Evolutionary conservation across 1,140 invertebrate species (phyloP).

Genomic region (Drosophila obscura): DNA sequence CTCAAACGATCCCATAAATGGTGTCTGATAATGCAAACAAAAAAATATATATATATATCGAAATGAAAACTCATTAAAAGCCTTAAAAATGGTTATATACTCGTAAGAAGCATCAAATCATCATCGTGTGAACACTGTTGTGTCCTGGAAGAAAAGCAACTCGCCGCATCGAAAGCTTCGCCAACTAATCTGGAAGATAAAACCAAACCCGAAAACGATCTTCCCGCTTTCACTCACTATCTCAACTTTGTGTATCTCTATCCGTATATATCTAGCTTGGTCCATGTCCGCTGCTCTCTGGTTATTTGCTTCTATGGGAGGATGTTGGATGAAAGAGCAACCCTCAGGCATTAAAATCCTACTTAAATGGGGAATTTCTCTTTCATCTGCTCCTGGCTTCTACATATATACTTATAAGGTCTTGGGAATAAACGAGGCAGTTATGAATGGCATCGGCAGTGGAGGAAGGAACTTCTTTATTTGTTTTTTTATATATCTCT

Average conservation of each 20-base stretch:
- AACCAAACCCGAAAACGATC: conserved; percentile 1
- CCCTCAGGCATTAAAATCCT: neutral
- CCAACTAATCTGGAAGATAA: conserved; percentile 26
- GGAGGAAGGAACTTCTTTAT: conserved; percentile 2
- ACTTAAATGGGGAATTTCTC: neutral
- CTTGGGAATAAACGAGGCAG: conserved; percentile 19
- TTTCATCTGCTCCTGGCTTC: conserved; percentile 7
- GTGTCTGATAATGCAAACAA: conserved; percentile 59
- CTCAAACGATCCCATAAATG: conserved; percentile 45
- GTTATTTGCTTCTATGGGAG: conserved; percentile 31
- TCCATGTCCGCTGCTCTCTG: conserved; percentile 28
- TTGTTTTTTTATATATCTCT: too few species aligned
- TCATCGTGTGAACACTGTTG: conserved; percentile 9
- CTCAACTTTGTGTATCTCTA: neutral
- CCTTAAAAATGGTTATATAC: too few species aligned
- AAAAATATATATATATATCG: neutral
- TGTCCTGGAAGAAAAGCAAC: conserved; percentile 27
- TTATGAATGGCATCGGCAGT: conserved; percentile 23
- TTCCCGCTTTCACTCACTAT: conserved; percentile 12
- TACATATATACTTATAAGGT: conserved; percentile 4
- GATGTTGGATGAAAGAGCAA: conserved; percentile 1
- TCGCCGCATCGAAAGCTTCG: conserved; percentile 55
- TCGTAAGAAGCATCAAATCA: conserved; percentile 12
- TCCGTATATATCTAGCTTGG: neutral
- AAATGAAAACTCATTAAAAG: conserved; percentile 14